Conservation (phyloP, 92 coral and sea anemone genomes). For the Porites divaricata region DNA sequence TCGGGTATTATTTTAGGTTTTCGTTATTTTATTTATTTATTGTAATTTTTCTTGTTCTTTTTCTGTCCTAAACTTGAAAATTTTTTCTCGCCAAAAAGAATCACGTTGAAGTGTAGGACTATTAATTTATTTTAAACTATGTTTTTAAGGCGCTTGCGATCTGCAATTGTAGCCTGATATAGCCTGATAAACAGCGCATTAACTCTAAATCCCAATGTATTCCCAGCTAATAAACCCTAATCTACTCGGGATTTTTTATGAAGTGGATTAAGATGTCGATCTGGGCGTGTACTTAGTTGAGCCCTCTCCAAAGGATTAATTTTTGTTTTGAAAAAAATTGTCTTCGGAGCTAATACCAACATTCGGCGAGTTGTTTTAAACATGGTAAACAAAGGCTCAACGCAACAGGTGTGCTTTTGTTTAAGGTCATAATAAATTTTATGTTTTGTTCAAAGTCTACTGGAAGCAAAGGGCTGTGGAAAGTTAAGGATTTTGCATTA, state of each 20-base stretch:
- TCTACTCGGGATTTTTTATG: background rate
- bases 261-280: background rate
- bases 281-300: background rate
- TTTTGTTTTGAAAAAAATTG: background rate
- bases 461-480: background rate
- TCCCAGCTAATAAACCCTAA: background rate
- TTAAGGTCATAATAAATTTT: background rate
- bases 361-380: background rate
- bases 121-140: background rate
- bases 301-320: too few relatives aligned
- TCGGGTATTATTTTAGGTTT: too few relatives aligned
- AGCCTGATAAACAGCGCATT: too few relatives aligned
- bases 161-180: too few relatives aligned
- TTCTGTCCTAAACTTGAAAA: too few relatives aligned
- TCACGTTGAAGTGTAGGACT: too few relatives aligned
- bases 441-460: background rate
- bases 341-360: background rate
- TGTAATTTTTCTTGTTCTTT: too few relatives aligned
- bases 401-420: constrained; percentile 24
- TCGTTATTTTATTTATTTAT: too few relatives aligned
- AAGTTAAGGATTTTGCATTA: background rate
- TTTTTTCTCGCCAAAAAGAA: too few relatives aligned
- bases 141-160: background rate
- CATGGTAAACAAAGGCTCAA: background rate
- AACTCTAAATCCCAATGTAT: background rate